Percentiles rank a stretch among this genome's conserved stretches.
Conservation (phyloP, 2,113 vertebrate genomes). For the human region GRCh38 chr3:156678501-156679000, state of each 20-base stretch:
- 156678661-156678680: conserved; percentile 37
- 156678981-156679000: conserved; percentile 40
- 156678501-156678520: conserved; percentile 93
- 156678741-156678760: conserved; percentile 52
- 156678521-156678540: conserved; percentile 94
- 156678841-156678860: conserved; percentile 43
- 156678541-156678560: conserved; percentile 98
- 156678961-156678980: neutral
- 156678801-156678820: conserved; percentile 63
- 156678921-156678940: conserved; percentile 44
- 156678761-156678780: conserved; percentile 49
- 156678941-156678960: conserved; percentile 11
- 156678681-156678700: conserved; percentile 51
- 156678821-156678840: conserved; percentile 18
- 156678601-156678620: conserved; percentile 96
- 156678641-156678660: conserved; percentile 31
- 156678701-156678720: conserved; percentile 52
- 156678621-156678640: conserved; percentile 52
- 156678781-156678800: conserved; percentile 45
- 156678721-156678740: conserved; percentile 35
- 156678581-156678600: conserved; percentile 97
- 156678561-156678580: conserved; percentile 99
- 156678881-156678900: conserved; percentile 42
- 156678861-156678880: conserved; percentile 28
- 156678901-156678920: neutral